Evolutionary conservation across 2,113 vertebrate species (phyloP).

Genomic region (Sorex araneus): DNA sequence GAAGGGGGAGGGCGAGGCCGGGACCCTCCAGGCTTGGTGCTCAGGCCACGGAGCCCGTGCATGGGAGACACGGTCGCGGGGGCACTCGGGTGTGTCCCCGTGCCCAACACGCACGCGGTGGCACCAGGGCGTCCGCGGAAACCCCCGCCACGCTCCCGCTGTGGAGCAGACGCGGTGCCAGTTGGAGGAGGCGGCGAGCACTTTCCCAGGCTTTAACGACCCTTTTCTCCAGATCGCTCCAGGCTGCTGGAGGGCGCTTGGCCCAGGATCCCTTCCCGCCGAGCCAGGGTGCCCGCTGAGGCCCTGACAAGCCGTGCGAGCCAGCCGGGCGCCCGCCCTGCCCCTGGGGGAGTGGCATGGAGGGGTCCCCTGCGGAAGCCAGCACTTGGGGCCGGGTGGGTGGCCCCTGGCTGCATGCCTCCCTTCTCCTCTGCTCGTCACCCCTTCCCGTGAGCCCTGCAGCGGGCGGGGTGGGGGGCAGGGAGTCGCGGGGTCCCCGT

Average conservation of each 20-base stretch:
- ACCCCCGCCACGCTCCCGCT: too few species aligned
- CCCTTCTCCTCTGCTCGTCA: neutral
- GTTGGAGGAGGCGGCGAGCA: constrained; percentile 24
- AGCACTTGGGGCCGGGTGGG: neutral
- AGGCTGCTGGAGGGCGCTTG: constrained; percentile 88
- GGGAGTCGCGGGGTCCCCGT: neutral
- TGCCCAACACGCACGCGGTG: too few species aligned
- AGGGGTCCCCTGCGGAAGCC: neutral
- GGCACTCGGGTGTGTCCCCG: neutral
- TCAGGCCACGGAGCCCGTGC: fast-evolving
- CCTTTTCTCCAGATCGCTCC: constrained; percentile 85
- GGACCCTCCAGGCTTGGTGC: neutral
- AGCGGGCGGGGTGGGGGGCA: fast-evolving
- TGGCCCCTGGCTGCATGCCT: neutral
- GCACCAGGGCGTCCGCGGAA: too few species aligned
- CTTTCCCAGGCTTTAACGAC: constrained; percentile 86
- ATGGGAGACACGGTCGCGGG: fast-evolving
- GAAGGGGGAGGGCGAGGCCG: too few species aligned
- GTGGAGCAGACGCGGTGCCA: too few species aligned
- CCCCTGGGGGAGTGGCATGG: fast-evolving
- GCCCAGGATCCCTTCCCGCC: constrained; percentile 85
- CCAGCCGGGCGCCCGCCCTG: neutral
- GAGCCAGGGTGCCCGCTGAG: constrained; percentile 87
- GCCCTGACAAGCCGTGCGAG: constrained; percentile 38
- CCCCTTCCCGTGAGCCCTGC: neutral